Percentiles rank a stretch among this genome's conserved stretches.
Evolutionary conservation across 1,140 invertebrate genomes (phyloP).

Genomic region (Monomorium pharaonis): DNA sequence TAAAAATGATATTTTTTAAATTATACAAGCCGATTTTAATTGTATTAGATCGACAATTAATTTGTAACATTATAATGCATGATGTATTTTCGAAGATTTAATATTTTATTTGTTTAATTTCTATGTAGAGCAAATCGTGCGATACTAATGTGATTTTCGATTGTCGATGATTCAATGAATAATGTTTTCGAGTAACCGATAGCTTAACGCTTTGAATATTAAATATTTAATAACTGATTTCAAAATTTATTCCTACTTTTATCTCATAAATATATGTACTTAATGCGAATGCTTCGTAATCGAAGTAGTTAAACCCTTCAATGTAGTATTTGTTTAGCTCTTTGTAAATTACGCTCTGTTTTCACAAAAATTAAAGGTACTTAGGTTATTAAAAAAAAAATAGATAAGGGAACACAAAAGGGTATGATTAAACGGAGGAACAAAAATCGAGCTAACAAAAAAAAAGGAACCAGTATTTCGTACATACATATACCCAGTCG

Average conservation of each 20-base stretch:
- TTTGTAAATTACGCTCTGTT: slow-evolving; percentile 7
- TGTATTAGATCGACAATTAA: background rate
- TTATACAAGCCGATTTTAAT: background rate
- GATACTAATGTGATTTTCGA: slow-evolving; percentile 4
- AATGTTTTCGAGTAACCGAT: background rate
- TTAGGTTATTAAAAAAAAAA: slow-evolving; percentile 18
- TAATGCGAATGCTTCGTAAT: background rate
- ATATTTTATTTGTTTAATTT: background rate
- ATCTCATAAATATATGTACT: background rate
- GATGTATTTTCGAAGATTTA: background rate
- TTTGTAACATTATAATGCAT: background rate
- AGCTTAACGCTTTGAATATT: background rate
- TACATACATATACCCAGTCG: slow-evolving; percentile 11
- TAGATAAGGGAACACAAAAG: slow-evolving; percentile 32
- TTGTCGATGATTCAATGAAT: slow-evolving; percentile 20
- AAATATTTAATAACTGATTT: too few relatives aligned
- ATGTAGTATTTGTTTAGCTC: background rate
- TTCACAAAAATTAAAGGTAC: background rate
- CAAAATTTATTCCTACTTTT: background rate
- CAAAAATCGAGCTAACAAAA: slow-evolving; percentile 41
- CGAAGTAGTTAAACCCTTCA: background rate
- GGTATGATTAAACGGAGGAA: slow-evolving; percentile 9
- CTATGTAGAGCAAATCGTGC: background rate
- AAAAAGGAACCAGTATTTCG: slow-evolving; percentile 37
- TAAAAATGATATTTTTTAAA: background rate